Evolutionary conservation across 2,888 invertebrate genomes (phyloP), one percentile per base, ranked within the genome.

Genomic region (Ganaspis brasiliensis): DNA sequence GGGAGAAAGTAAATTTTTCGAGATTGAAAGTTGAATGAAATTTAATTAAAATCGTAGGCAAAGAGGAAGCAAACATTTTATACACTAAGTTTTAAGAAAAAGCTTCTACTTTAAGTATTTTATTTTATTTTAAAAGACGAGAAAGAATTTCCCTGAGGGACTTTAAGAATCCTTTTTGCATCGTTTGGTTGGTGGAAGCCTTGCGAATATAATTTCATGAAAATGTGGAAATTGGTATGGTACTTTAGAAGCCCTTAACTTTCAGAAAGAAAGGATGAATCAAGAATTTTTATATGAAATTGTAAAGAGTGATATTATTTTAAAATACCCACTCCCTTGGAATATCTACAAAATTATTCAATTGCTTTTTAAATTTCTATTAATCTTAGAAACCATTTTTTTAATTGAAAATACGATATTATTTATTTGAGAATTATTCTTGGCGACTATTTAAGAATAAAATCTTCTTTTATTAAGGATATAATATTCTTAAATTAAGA

Each of bases 181-280:
- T 67, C 45, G 67, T 67, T 67, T 19, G 45, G 6, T 67, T 31
- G n/a, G 45, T 49, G 14, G 14, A 67, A 45, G 45, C 45, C 40
- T 67, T 45, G 45, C 14, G 67, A 67, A 40, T 67, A 40, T 67
- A 67, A 67, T 67, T 67, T n/a, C 24, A 67, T 67, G 67, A 67
- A 45, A 67, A 67, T 26, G 67, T 9, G 67, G n/a, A 67, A 40
- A 45, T 67, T 26, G 67, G 24, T 67, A 67, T 45, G 40, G 24
- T 24, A 45, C 24, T 40, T 67, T 8, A 45, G 45, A n/a, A 45
- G 26, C 45, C 45, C 9, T 49, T n/a, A 49, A n/a, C 24, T 24
- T 49, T 45, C 19, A 24, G 45, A 67, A 45, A 45, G 45, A 45
- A 40, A 24, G 21, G 10, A 45, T n/a, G 45, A 67, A 40, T 49